Evolutionary conservation across 2,888 invertebrate genomes (phyloP).

Genomic region (Lasioglossum figueresi): DNA sequence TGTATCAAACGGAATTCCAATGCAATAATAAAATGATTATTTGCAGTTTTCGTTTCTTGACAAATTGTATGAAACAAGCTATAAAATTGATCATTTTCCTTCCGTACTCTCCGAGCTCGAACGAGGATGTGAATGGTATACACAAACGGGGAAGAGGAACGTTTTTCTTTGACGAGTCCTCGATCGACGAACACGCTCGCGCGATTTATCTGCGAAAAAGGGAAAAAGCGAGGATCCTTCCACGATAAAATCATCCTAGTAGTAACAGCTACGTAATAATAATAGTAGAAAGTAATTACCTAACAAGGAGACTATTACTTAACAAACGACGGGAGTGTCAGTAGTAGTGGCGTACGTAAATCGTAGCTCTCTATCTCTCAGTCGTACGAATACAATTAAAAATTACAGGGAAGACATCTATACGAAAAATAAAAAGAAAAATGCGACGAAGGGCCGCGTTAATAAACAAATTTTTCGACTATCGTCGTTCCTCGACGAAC

Average conservation of each 20-base stretch:
- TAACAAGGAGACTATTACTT: conserved; percentile 78
- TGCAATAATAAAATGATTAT: neutral
- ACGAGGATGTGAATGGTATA: conserved; percentile 63
- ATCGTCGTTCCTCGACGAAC: neutral
- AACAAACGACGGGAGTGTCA: conserved; percentile 64
- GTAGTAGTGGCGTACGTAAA: conserved; percentile 17
- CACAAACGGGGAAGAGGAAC: conserved; percentile 65
- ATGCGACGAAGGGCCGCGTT: conserved; percentile 19
- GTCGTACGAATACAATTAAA: conserved; percentile 39
- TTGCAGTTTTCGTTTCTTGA: neutral
- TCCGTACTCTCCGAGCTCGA: conserved; percentile 63
- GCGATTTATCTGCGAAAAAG: conserved; percentile 36
- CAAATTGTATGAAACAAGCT: neutral
- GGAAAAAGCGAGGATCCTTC: conserved; percentile 57
- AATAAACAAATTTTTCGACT: conserved; percentile 1
- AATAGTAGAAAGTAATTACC: conserved; percentile 70
- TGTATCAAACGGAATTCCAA: neutral
- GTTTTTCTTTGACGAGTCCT: conserved; percentile 44
- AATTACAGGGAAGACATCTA: conserved; percentile 57
- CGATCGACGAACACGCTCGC: conserved; percentile 45
- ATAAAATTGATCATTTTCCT: neutral
- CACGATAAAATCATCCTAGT: conserved; percentile 45
- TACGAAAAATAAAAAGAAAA: neutral
- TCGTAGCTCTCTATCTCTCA: conserved; percentile 17
- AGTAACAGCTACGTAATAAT: conserved; percentile 51